Evolutionary conservation across 2,888 invertebrate species (phyloP).

Genomic region (Eilema depressum): DNA sequence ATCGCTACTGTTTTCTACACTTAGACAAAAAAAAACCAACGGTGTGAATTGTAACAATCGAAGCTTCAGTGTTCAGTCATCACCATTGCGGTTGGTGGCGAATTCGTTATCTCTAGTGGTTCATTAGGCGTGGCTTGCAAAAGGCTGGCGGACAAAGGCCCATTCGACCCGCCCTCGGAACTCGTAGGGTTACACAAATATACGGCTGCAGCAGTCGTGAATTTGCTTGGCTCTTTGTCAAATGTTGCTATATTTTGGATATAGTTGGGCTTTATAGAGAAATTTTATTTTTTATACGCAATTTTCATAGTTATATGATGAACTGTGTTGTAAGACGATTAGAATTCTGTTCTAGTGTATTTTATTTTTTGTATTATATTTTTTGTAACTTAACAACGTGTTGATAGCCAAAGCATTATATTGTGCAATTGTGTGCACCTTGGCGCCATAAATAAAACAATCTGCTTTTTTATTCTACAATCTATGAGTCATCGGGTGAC

Average conservation of each 20-base stretch:
- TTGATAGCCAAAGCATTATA: constrained; percentile 3
- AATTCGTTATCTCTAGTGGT: constrained; percentile 71
- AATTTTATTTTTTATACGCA: neutral
- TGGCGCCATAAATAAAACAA: constrained; percentile 26
- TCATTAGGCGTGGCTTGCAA: constrained; percentile 65
- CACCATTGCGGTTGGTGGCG: constrained; percentile 39
- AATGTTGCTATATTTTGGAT: neutral
- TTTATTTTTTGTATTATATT: too few species aligned
- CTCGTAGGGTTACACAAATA: constrained; percentile 45
- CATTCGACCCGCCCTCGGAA: constrained; percentile 44
- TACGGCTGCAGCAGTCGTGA: constrained; percentile 22
- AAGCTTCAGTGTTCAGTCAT: constrained; percentile 26
- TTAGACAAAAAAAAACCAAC: constrained; percentile 2
- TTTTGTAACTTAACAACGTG: constrained; percentile 3
- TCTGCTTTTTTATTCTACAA: constrained; percentile 21
- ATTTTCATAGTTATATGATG: too few species aligned
- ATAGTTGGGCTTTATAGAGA: neutral
- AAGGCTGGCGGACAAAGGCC: constrained; percentile 55
- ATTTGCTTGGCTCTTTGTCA: constrained; percentile 21
- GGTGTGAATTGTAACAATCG: constrained; percentile 29
- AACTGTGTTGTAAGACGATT: neutral
- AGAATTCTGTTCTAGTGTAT: neutral
- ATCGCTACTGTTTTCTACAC: neutral
- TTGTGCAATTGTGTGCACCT: constrained; percentile 6
- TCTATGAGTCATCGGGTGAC: constrained; percentile 45